Evolutionary conservation across 1,140 invertebrate species (phyloP).

Genomic region (Scylla paramamosain): DNA sequence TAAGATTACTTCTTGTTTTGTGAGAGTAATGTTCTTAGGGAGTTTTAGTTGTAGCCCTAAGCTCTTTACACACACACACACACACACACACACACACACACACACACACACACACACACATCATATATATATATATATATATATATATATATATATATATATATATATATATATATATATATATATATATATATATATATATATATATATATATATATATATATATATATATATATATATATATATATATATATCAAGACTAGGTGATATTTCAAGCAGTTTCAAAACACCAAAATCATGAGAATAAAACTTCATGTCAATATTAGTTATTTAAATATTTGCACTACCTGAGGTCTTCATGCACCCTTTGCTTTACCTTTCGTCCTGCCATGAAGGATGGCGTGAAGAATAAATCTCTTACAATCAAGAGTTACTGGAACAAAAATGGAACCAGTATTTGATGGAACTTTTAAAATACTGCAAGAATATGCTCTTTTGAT

Average conservation of each 20-base stretch:
- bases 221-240: slow-evolving; percentile 33
- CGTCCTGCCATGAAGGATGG: background rate
- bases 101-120: too few species aligned
- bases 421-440: slow-evolving; percentile 12
- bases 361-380: background rate
- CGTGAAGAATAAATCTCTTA: slow-evolving; percentile 1
- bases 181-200: slow-evolving; percentile 31
- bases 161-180: slow-evolving; percentile 16
- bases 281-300: background rate
- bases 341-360: background rate
- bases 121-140: too few species aligned
- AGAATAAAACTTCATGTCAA: background rate
- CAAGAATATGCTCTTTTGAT: too few species aligned
- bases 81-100: too few species aligned
- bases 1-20: too few species aligned
- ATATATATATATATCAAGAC: slow-evolving; percentile 32
- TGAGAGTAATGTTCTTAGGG: too few species aligned
- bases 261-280: background rate
- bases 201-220: slow-evolving; percentile 36
- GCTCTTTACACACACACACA: too few species aligned
- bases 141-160: too few species aligned
- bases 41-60: too few species aligned
- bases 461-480: background rate
- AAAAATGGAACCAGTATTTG: slow-evolving; percentile 22
- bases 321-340: background rate